A percentile compares a stretch with the other conserved stretches of the same genome.
Conservation (phyloP, 1,140 invertebrate species). For the Apocrypta bakeri region DNA sequence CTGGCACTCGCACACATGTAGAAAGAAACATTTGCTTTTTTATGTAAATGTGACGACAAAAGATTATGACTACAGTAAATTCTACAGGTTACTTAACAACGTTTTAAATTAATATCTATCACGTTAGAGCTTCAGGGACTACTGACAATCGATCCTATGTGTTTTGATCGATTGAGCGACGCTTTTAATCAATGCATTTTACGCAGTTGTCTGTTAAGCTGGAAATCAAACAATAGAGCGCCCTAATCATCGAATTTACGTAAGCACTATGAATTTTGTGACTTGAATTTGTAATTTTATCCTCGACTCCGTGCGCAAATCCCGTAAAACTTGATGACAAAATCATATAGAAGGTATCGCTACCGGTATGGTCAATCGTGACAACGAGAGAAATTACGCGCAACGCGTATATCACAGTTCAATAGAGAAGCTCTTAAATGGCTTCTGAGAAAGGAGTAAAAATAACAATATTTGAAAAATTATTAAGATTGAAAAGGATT, state of each 20-base stretch:
- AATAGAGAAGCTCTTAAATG: slow-evolving; percentile 56
- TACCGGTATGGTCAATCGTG: slow-evolving; percentile 29
- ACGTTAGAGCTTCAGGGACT: slow-evolving; percentile 34
- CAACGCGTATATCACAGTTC: slow-evolving; percentile 66
- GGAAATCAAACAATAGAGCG: no score
- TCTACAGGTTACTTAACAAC: slow-evolving; percentile 2
- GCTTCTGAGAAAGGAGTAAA: slow-evolving; percentile 47
- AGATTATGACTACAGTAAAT: slow-evolving; percentile 15
- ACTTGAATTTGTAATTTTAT: not conserved
- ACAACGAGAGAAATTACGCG: slow-evolving; percentile 30
- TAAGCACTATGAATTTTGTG: not conserved
- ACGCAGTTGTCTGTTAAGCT: not conserved
- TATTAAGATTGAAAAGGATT: not conserved
- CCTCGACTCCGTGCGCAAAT: not conserved
- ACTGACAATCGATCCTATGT: slow-evolving; percentile 24
- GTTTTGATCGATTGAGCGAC: not conserved
- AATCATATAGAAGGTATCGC: slow-evolving; percentile 19
- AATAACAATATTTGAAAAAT: slow-evolving; percentile 14
- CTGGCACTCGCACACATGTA: not conserved
- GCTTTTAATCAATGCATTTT: not conserved
- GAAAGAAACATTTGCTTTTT: not conserved
- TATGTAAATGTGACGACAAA: not conserved
- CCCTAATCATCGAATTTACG: not conserved
- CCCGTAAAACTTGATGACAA: slow-evolving; percentile 5
- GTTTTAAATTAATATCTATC: slow-evolving; percentile 46